Evolutionary conservation across 2,888 invertebrate genomes (phyloP).

Genomic region (Nebria brevicollis): DNA sequence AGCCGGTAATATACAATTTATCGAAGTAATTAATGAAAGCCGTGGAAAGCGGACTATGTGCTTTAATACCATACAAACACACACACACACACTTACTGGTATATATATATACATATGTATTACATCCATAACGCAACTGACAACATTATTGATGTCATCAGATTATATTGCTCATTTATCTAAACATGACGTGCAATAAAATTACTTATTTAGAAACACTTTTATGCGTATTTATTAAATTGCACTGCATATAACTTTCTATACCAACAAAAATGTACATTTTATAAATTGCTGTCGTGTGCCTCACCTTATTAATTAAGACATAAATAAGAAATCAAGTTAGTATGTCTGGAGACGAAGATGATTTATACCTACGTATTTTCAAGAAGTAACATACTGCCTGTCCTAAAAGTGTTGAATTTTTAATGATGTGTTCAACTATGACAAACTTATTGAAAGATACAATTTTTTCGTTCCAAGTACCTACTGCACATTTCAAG

Average conservation of each 20-base stretch:
- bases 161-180: neutral
- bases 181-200: neutral
- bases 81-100: neutral
- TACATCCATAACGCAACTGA: neutral
- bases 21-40: slow-evolving; percentile 47
- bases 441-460: no score
- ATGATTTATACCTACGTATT: neutral
- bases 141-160: neutral
- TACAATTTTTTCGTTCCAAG: no score
- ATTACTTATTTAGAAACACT: neutral
- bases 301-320: neutral
- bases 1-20: slow-evolving; percentile 46
- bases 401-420: no score
- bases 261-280: neutral
- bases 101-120: neutral
- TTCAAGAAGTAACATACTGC: no score
- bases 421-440: no score
- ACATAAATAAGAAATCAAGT: neutral
- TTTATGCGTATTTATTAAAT: slow-evolving; percentile 1
- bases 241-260: neutral
- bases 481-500: no score
- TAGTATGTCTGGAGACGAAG: neutral
- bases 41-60: slow-evolving; percentile 32
- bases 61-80: neutral
- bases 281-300: neutral